phyloP scores from a whole-genome alignment of 92 coral and sea anemone genomes.

The Porites cylindrica region DNA sequence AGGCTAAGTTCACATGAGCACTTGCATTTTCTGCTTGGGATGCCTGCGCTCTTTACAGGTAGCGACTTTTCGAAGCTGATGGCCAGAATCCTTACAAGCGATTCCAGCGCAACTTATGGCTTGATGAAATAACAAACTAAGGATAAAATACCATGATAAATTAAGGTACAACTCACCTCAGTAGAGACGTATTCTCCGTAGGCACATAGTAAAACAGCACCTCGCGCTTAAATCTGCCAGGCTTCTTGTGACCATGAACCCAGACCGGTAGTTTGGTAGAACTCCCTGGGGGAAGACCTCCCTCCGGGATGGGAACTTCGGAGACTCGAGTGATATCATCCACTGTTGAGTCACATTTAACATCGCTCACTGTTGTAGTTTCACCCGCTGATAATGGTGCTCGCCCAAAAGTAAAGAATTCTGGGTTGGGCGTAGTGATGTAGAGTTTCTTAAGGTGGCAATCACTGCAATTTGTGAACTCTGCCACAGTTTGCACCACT shows the following conservation, averaged over 20 bases:
- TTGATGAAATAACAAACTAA: neutral
- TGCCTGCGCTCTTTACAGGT: neutral
- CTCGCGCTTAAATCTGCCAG: constrained; percentile 70
- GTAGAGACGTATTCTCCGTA: constrained; percentile 61
- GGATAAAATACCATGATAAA: neutral
- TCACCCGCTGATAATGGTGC: constrained; percentile 28
- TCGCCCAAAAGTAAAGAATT: constrained; percentile 83
- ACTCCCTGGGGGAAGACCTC: constrained; percentile 71
- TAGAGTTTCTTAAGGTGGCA: constrained; percentile 80
- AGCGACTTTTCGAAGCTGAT: no score
- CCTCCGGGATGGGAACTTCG: constrained; percentile 84
- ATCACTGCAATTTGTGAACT: constrained; percentile 82
- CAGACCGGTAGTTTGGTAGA: constrained; percentile 90
- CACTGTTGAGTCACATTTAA: constrained; percentile 29
- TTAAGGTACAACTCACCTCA: constrained; percentile 60
- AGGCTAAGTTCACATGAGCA: no score
- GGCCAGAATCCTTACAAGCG: no score
- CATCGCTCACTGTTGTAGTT: constrained; percentile 4
- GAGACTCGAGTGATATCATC: constrained; percentile 72
- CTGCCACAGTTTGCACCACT: constrained; percentile 79
- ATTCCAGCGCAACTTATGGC: no score
- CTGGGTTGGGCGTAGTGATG: constrained; percentile 82
- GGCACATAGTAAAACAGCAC: constrained; percentile 92
- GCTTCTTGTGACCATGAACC: constrained; percentile 80
- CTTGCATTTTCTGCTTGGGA: neutral